These are phyloP conservation scores for Cheiracanthium punctorium DNA, from an alignment of 2,888 invertebrate species.

Conservation along the genomic window DNA sequence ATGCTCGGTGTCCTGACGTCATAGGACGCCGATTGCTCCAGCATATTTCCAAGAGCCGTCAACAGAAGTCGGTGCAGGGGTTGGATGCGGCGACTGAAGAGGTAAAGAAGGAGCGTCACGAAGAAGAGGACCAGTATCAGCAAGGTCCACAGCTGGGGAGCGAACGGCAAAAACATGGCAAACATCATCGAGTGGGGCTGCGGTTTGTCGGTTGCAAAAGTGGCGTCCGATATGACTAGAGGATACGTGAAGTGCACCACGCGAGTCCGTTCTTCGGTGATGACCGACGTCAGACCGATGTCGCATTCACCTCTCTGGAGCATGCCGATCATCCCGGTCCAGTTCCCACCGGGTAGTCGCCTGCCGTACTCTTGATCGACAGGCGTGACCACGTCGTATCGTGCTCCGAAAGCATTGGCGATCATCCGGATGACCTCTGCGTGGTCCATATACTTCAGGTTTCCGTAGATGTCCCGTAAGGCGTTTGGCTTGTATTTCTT, in stretches of 20 bases:
- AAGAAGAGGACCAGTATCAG: neutral
- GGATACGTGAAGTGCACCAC: neutral
- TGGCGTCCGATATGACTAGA: neutral
- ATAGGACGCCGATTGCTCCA: neutral
- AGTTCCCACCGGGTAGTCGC: neutral
- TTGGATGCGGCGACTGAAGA: neutral
- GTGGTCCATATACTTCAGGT: too few relatives aligned
- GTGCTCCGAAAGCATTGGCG: too few relatives aligned
- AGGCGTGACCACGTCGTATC: too few relatives aligned
- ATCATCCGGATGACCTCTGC: too few relatives aligned
- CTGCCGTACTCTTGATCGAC: too few relatives aligned
- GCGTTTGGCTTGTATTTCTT: too few relatives aligned
- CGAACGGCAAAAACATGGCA: neutral
- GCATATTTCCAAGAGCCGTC: neutral
- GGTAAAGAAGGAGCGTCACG: neutral
- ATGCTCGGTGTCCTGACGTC: neutral
- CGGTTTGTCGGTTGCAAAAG: neutral
- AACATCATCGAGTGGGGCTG: too few relatives aligned
- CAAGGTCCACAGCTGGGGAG: neutral
- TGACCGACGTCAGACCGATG: neutral
- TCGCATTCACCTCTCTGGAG: constrained; percentile 15
- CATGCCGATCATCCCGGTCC: constrained; percentile 24
- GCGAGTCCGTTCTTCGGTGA: neutral
- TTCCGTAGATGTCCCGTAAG: too few relatives aligned
- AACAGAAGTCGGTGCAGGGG: neutral